Evolutionary conservation across 2,888 invertebrate species (phyloP).

Genomic region (Machimus atricapillus): DNA sequence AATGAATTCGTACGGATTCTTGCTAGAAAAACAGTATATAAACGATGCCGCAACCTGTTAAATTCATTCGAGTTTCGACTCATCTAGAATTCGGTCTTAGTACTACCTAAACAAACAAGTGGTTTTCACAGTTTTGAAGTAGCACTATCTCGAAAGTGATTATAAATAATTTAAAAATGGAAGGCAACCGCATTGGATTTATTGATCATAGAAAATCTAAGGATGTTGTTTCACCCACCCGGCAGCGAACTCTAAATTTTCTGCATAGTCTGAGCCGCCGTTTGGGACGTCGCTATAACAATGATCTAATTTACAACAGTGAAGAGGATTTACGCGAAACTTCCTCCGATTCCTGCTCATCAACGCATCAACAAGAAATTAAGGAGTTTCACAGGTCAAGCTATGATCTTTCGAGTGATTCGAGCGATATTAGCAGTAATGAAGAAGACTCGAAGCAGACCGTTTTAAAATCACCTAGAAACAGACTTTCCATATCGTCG

Average conservation of each 20-base stretch:
- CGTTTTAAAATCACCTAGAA: constrained; percentile 59
- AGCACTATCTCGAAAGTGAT: neutral
- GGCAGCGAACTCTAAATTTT: constrained; percentile 48
- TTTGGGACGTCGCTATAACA: constrained; percentile 45
- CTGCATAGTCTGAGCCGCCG: constrained; percentile 48
- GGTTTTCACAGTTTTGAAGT: neutral
- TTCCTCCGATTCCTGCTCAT: constrained; percentile 52
- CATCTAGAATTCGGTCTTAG: neutral
- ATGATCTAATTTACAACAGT: constrained; percentile 59
- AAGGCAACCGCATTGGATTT: constrained; percentile 25
- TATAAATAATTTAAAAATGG: constrained; percentile 5
- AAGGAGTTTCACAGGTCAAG: constrained; percentile 53
- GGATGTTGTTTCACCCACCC: constrained; percentile 44
- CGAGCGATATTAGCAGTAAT: constrained; percentile 69
- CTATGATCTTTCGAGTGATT: constrained; percentile 63
- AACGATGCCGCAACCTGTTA: neutral
- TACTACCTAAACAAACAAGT: neutral
- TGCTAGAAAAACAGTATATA: neutral
- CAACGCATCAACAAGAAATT: neutral
- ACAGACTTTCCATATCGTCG: constrained; percentile 68
- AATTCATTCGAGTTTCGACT: neutral
- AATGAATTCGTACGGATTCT: neutral
- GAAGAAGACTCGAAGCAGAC: constrained; percentile 52
- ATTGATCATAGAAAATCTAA: constrained; percentile 32
- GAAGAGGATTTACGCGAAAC: constrained; percentile 64